Conservation (phyloP, 2,113 vertebrate species). For the Mirza zaza region DNA sequence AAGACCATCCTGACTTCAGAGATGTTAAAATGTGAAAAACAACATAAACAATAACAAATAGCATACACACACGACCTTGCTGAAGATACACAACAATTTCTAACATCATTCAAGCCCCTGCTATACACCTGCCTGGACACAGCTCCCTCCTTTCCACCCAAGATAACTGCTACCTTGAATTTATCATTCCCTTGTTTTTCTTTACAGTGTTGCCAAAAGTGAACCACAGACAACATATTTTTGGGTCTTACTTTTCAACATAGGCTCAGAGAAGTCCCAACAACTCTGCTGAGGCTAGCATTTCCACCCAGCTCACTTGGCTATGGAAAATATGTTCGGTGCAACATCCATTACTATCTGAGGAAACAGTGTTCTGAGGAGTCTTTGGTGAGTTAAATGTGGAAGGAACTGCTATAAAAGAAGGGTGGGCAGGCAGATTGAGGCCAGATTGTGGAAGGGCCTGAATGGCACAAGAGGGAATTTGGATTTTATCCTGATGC, state of each 20-base stretch:
- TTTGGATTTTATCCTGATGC: conserved; percentile 14
- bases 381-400: not conserved
- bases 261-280: not conserved
- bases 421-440: not conserved
- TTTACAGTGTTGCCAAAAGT: not conserved
- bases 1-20: not conserved
- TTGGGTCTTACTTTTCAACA: not conserved
- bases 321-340: not conserved
- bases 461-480: not conserved
- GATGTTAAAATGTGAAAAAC: not conserved
- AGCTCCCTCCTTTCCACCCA: not conserved
- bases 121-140: not conserved
- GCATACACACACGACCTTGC: not conserved
- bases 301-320: not conserved
- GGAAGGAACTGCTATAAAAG: not conserved
- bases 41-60: not conserved
- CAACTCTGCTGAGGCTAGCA: not conserved
- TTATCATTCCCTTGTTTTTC: not conserved
- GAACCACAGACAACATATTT: not conserved
- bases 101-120: not conserved
- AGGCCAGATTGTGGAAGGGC: conserved; percentile 2
- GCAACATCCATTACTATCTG: not conserved
- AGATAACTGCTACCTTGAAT: not conserved
- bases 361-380: not conserved
- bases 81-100: not conserved